Base-by-base conservation (phyloP, 2,888 invertebrate species). In the Oxycera nigricornis region DNA sequence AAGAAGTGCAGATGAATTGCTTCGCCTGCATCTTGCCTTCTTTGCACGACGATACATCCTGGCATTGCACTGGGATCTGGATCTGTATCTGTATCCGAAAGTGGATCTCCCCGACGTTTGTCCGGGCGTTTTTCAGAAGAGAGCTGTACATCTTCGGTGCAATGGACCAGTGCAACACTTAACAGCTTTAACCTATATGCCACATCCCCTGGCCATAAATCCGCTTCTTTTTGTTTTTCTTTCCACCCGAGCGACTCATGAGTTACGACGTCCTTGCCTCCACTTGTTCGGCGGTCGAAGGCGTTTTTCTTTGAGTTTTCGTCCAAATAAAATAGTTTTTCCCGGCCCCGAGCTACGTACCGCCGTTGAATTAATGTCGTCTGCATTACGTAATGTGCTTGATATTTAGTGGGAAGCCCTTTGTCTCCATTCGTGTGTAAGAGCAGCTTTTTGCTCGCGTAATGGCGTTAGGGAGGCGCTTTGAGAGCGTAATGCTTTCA, bases 181-280 rank as follows among this genome's bases (percentile, higher is more conserved):
- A 79, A 78, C 79, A 79, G 78, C 78, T 78, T 79, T 78, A 77
- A 78, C 78, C 78, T 77, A 78, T 78, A 79, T 78, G 77, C 77
- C 76, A 73, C 46, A 67, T 46, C 67, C 67, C 46, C 46, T 75
- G 75, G 78, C 76, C 76, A 78, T 78, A 78, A 78, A 79, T 79
- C 76, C 77, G 75, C 76, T 72, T 74, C 67, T 67, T 76, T 73
- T 24, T 73, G 72, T 73, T 55, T 72, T 76, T 59, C 68, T 75
- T 67, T 77, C 46, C n/a, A n/a, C n/a, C n/a, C n/a, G 39, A 35
- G 26, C 46, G 46, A 26, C 67, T 67, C 46, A 41, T 70, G 72
- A 65, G 62, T 39, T 61, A 26, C 31, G 68, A 35, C 52, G 73
- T 50, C 68, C 41, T 70, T 50, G 67, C 59, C 68, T 74, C 55